Evolutionary conservation across 2,888 invertebrate genomes (phyloP).

Genomic region (Elysia crispata): DNA sequence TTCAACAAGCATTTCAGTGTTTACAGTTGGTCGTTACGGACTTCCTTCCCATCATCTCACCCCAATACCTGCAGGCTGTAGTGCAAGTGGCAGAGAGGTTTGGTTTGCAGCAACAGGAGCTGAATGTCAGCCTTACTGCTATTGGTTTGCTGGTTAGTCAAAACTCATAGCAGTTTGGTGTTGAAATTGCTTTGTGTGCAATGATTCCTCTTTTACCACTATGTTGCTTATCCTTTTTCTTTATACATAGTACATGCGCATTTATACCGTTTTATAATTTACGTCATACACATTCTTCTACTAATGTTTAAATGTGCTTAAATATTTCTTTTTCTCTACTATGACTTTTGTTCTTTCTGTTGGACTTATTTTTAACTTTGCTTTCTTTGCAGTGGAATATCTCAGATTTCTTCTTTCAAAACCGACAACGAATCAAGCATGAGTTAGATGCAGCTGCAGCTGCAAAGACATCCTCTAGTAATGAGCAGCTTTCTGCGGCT

Average conservation of each 20-base stretch:
- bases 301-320: too few relatives aligned
- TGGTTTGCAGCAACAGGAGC: constrained; percentile 95
- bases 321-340: too few relatives aligned
- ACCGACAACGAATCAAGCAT: constrained; percentile 83
- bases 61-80: constrained; percentile 91
- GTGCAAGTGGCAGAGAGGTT: constrained; percentile 96
- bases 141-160: constrained; percentile 92
- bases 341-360: too few relatives aligned
- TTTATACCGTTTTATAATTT: too few relatives aligned
- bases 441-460: constrained; percentile 62
- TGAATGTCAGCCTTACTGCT: constrained; percentile 97
- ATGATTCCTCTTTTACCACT: neutral
- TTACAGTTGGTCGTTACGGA: constrained; percentile 96
- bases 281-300: too few relatives aligned
- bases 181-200: neutral
- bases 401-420: constrained; percentile 97
- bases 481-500: constrained; percentile 26
- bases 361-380: too few relatives aligned
- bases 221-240: too few relatives aligned
- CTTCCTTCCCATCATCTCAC: constrained; percentile 93
- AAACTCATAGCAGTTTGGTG: too few relatives aligned
- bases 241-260: too few relatives aligned
- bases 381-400: constrained; percentile 92
- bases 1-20: constrained; percentile 96
- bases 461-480: constrained; percentile 37